Conservation (phyloP, 1,140 invertebrate species). For the Nephila pilipes region DNA sequence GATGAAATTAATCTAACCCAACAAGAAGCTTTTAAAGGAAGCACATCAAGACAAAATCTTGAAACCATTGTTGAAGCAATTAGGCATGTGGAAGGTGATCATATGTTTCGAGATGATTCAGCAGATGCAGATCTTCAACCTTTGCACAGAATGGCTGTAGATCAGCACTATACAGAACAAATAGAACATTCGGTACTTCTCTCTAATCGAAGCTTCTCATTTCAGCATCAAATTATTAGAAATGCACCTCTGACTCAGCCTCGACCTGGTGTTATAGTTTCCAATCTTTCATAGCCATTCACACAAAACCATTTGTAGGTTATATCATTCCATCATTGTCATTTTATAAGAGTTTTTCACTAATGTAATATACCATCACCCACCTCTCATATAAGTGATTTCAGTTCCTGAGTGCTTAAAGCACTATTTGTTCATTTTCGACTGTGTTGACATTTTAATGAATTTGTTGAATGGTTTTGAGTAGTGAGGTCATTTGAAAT, state of each 20-base stretch:
- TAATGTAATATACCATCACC: conserved; percentile 68
- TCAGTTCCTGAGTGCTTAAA: conserved; percentile 74
- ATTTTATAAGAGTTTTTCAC: conserved; percentile 23
- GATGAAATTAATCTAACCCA: conserved; percentile 49
- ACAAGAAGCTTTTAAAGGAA: conserved; percentile 81
- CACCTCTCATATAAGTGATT: conserved; percentile 45
- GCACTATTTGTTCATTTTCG: conserved; percentile 43
- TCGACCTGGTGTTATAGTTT: conserved; percentile 78
- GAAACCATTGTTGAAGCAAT: conserved; percentile 99
- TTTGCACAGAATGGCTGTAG: background rate
- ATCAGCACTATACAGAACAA: conserved; percentile 9
- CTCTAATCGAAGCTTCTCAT: conserved; percentile 18
- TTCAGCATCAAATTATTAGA: conserved; percentile 77
- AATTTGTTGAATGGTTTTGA: background rate
- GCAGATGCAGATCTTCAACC: background rate
- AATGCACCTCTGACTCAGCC: conserved; percentile 69
- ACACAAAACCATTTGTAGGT: background rate
- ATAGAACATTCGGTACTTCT: background rate
- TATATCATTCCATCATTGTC: conserved; percentile 70
- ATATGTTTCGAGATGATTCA: conserved; percentile 85
- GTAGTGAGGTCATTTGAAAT: background rate
- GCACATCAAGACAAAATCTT: conserved; percentile 93
- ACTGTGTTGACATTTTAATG: background rate
- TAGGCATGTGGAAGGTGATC: conserved; percentile 96
- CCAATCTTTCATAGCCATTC: conserved; percentile 77